A percentile compares a stretch with the other conserved stretches of the same genome.
Conservation (phyloP, 2,888 invertebrate species). For the Hydropsyche betteni region DNA sequence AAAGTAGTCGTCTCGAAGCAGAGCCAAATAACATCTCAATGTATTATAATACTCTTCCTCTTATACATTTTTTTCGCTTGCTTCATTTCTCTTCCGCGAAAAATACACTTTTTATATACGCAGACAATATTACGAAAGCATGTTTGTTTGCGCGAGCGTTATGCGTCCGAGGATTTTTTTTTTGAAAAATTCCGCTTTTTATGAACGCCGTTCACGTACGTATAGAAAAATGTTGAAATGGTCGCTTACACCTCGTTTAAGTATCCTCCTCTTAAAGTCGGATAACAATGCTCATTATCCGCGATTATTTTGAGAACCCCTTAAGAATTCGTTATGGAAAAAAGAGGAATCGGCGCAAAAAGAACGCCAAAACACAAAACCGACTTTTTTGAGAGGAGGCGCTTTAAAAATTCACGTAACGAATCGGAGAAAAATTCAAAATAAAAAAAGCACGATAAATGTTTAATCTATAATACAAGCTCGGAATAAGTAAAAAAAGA, state of each 20-base stretch:
- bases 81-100: not conserved
- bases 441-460: slow-evolving; percentile 12
- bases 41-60: slow-evolving; percentile 3
- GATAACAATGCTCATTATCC: slow-evolving; percentile 33
- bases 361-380: not conserved
- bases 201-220: slow-evolving; percentile 13
- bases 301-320: slow-evolving; percentile 30
- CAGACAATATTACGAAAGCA: too few relatives aligned
- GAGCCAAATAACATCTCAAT: slow-evolving; percentile 28
- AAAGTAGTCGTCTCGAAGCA: slow-evolving; percentile 20
- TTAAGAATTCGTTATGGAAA: slow-evolving; percentile 28
- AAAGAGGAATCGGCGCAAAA: slow-evolving; percentile 24
- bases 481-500: too few relatives aligned
- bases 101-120: too few relatives aligned
- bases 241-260: slow-evolving; percentile 29
- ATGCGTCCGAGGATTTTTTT: too few relatives aligned
- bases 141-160: too few relatives aligned
- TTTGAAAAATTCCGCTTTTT: slow-evolving; percentile 22
- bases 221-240: slow-evolving; percentile 24
- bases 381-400: not conserved
- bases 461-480: too few relatives aligned
- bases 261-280: slow-evolving; percentile 21
- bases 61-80: not conserved
- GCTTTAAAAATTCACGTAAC: slow-evolving; percentile 15
- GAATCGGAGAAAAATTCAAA: slow-evolving; percentile 18